These are phyloP conservation scores for Listronotus bonariensis DNA, from an alignment of 1,140 invertebrate genomes.

Conservation along the genomic window DNA sequence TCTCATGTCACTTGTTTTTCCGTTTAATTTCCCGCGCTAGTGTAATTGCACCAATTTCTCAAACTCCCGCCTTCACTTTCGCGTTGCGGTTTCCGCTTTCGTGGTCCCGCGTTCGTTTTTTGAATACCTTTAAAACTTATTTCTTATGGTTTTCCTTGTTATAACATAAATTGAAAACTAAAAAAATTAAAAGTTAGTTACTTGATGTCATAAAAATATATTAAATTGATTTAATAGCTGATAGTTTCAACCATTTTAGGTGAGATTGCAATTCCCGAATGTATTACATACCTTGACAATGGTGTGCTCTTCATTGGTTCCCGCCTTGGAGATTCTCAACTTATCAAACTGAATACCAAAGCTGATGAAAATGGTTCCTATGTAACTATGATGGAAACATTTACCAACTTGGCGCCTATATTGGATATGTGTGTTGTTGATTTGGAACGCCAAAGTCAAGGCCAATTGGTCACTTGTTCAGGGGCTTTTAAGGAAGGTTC, in stretches of 20 bases:
- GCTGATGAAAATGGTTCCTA: slow-evolving; percentile 87
- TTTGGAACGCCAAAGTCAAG: slow-evolving; percentile 94
- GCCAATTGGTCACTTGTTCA: slow-evolving; percentile 97
- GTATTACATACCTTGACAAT: slow-evolving; percentile 98
- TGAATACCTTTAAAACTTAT: too few species aligned
- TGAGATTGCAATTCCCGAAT: slow-evolving; percentile 96
- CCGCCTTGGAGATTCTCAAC: slow-evolving; percentile 93
- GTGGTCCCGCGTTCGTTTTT: too few species aligned
- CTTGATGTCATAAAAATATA: too few species aligned
- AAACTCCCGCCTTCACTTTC: too few species aligned
- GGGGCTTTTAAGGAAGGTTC: slow-evolving; percentile 98
- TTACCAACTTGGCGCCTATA: slow-evolving; percentile 96
- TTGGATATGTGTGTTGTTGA: slow-evolving; percentile 98
- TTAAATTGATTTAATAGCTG: too few species aligned
- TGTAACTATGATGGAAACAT: slow-evolving; percentile 93
- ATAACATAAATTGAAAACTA: too few species aligned
- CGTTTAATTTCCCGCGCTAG: too few species aligned
- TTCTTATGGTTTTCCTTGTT: too few species aligned
- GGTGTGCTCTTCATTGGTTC: slow-evolving; percentile 98
- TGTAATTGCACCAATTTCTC: too few species aligned
- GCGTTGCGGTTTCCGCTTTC: too few species aligned
- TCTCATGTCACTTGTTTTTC: too few species aligned
- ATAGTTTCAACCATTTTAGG: slow-evolving; percentile 54
- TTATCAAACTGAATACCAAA: slow-evolving; percentile 88
- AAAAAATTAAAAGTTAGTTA: too few species aligned